Conservation (phyloP, 2,797 vertebrate genomes). For the Potorous gilbertii region DNA sequence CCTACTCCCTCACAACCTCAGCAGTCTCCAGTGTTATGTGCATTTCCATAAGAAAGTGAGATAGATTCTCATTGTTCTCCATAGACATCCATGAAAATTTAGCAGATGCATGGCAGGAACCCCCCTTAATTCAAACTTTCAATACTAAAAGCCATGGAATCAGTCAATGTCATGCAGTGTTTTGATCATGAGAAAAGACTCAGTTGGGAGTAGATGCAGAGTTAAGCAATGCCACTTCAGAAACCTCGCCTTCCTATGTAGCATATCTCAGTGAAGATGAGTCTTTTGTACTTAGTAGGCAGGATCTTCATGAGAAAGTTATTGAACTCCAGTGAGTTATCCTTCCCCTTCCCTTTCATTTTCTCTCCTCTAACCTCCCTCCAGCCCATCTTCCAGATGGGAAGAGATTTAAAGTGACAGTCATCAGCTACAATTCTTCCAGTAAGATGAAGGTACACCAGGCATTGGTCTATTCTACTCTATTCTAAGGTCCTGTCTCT, state of each 20-base stretch:
- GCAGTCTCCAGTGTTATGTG: not conserved
- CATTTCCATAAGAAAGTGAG: not conserved
- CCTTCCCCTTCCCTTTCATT: not conserved
- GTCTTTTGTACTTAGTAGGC: conserved; percentile 11
- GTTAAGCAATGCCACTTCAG: not conserved
- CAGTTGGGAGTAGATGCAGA: not conserved
- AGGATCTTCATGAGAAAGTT: conserved; percentile 20
- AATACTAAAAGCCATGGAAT: not conserved
- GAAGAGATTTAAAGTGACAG: not conserved
- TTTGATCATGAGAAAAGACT: conserved; percentile 47
- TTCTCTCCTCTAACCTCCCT: not conserved
- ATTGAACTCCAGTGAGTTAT: not conserved
- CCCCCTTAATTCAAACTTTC: not conserved
- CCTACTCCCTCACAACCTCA: not conserved
- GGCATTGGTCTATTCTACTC: not conserved
- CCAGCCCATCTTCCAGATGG: not conserved
- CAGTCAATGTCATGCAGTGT: not conserved
- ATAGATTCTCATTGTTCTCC: not conserved
- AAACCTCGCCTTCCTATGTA: not conserved
- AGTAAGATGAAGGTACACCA: not conserved
- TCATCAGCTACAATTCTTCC: not conserved
- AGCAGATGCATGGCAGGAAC: not conserved
- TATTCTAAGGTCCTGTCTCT: not conserved
- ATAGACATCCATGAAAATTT: conserved; percentile 46
- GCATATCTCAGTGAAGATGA: not conserved